A percentile compares a stretch with the other conserved stretches of the same genome.
phyloP scores from a whole-genome alignment of 30 jellyfish, hydroid and myxozoan species.

The Sanderia malayensis region DNA sequence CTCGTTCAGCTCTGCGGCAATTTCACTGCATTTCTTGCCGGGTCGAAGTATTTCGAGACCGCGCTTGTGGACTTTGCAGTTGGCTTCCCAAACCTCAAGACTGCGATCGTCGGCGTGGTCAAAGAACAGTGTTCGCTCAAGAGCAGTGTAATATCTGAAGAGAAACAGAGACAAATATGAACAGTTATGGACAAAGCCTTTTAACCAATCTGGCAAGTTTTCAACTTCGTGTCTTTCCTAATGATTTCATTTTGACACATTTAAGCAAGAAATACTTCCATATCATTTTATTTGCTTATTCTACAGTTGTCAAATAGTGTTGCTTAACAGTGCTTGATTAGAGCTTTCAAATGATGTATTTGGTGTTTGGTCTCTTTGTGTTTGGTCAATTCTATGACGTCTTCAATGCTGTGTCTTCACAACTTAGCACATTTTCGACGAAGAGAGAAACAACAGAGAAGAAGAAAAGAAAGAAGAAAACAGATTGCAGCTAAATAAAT shows the following conservation, averaged over 20 bases:
- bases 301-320: background rate
- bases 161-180: background rate
- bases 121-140: constrained; percentile 75
- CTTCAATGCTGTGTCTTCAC: too few species aligned
- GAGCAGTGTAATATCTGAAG: constrained; percentile 81
- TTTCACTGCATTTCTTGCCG: constrained; percentile 75
- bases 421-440: too few species aligned
- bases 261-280: too few species aligned
- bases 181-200: background rate
- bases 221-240: too few species aligned
- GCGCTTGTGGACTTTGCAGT: constrained; percentile 77
- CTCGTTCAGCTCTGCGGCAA: constrained; percentile 86
- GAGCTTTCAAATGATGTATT: background rate
- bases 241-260: too few species aligned
- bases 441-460: constrained; percentile 1
- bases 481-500: background rate
- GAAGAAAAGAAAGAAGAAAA: background rate
- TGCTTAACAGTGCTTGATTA: background rate
- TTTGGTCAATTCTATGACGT: too few species aligned
- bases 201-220: too few species aligned
- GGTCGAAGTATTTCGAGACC: constrained; percentile 80
- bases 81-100: constrained; percentile 77
- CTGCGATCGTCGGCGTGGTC: constrained; percentile 69
- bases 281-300: too few species aligned
- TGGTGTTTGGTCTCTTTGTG: too few species aligned